phyloP scores from a whole-genome alignment of 2,797 vertebrate species.

The Hoplostethus mediterraneus region DNA sequence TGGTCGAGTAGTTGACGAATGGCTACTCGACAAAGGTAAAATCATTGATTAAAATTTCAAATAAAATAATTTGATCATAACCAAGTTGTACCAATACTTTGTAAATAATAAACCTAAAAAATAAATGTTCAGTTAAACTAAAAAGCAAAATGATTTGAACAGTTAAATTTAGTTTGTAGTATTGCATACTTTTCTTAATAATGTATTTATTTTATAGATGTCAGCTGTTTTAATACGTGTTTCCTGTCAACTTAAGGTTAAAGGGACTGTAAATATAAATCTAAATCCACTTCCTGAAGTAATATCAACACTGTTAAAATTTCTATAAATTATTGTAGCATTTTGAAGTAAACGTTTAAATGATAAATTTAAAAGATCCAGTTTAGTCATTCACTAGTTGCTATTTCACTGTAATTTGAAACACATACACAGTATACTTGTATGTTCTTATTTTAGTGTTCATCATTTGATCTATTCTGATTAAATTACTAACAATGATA shows the following conservation, averaged over 20 bases:
- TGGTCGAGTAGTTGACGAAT: slow-evolving; percentile 99
- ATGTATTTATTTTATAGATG: slow-evolving; percentile 93
- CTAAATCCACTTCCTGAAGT: slow-evolving; percentile 93
- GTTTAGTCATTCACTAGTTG: slow-evolving; percentile 71
- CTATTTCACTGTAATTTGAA: slow-evolving; percentile 70
- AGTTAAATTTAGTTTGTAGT: slow-evolving; percentile 94
- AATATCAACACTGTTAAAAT: slow-evolving; percentile 93
- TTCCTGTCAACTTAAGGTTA: slow-evolving; percentile 98
- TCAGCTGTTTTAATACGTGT: slow-evolving; percentile 94
- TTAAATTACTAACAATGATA: slow-evolving; percentile 93
- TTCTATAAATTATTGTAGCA: slow-evolving; percentile 90
- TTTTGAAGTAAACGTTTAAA: slow-evolving; percentile 92
- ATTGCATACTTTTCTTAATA: slow-evolving; percentile 94
- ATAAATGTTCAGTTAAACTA: slow-evolving; percentile 98
- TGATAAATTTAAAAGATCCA: slow-evolving; percentile 91
- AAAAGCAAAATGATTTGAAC: slow-evolving; percentile 93
- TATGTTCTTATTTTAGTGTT: slow-evolving; percentile 76
- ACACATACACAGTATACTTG: slow-evolving; percentile 67
- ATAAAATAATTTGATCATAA: slow-evolving; percentile 99
- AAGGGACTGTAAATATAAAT: slow-evolving; percentile 99
- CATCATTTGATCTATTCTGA: slow-evolving; percentile 89
- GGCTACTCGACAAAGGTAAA: slow-evolving; percentile 99
- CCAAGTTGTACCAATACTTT: slow-evolving; percentile 91
- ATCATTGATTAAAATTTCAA: slow-evolving; percentile 99
- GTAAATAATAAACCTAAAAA: slow-evolving; percentile 98